Evolutionary conservation across 2,113 vertebrate species (phyloP).

Genomic region (Willisornis vidua): DNA sequence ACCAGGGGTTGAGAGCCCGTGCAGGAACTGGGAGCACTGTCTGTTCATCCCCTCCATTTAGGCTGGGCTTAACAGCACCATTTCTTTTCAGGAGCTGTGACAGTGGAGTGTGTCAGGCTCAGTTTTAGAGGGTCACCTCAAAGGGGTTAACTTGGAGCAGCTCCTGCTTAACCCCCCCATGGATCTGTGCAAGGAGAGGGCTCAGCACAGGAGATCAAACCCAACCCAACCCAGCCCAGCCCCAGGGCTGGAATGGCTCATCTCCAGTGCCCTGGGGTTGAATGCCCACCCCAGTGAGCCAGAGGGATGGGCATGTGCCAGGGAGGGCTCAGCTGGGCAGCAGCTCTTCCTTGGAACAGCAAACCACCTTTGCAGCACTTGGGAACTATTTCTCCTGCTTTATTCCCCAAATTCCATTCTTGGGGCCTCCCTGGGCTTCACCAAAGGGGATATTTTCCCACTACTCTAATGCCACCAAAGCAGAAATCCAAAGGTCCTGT

Average conservation of each 20-base stretch:
- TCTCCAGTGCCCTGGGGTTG: background rate
- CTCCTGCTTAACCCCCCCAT: background rate
- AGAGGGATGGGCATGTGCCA: accelerated
- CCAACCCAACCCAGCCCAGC: background rate
- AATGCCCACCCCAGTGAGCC: background rate
- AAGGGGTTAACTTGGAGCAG: background rate
- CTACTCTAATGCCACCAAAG: background rate
- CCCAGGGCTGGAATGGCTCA: background rate
- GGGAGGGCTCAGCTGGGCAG: background rate
- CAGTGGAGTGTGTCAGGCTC: background rate
- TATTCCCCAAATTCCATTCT: background rate
- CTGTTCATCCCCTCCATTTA: background rate
- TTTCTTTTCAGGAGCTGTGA: background rate
- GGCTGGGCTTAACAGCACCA: background rate
- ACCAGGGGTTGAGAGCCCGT: background rate
- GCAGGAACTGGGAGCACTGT: background rate
- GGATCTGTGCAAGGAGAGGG: background rate
- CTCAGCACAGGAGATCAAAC: no score
- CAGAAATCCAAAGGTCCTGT: background rate
- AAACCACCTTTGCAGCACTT: background rate
- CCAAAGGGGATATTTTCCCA: background rate
- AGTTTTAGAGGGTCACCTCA: background rate
- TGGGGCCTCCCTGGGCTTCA: background rate
- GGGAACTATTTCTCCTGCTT: background rate
- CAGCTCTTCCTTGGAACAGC: background rate